Percentiles rank a stretch among this genome's conserved stretches.
Conservation (phyloP, 2,113 vertebrate species). For the Neopipo cinnamomea region DNA sequence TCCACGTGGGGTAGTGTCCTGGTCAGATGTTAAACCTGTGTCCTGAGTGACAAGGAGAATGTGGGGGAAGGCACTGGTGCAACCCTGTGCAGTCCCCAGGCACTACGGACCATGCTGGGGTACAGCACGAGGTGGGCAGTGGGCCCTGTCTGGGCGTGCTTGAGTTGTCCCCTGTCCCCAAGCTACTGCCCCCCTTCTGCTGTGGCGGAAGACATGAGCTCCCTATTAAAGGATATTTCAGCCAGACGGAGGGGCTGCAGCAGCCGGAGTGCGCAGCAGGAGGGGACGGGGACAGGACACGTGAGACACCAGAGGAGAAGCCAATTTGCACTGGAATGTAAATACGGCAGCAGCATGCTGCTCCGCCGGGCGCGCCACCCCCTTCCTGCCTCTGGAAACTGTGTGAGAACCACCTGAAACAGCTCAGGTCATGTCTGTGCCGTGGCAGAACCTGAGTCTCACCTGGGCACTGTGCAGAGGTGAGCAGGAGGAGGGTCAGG, state of each 20-base stretch:
- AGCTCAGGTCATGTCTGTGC: not conserved
- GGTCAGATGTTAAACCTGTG: not conserved
- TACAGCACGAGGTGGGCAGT: fast-evolving
- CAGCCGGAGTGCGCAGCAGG: not conserved
- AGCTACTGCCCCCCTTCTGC: not conserved
- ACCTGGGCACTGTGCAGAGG: not conserved
- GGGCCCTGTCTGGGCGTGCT: fast-evolving
- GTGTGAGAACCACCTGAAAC: not conserved
- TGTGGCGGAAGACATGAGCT: constrained; percentile 1
- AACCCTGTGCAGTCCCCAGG: fast-evolving
- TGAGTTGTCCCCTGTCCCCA: not conserved
- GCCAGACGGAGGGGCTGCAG: not conserved
- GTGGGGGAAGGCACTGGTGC: not conserved
- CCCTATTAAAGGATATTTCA: not conserved
- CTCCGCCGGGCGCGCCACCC: not conserved
- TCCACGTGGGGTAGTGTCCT: fast-evolving
- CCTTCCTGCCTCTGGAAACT: not conserved
- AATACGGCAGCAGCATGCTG: not conserved
- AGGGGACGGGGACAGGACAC: not conserved
- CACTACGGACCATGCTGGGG: not conserved
- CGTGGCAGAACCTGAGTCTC: not conserved
- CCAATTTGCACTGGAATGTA: constrained; percentile 24
- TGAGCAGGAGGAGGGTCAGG: not conserved
- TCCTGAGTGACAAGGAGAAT: fast-evolving
- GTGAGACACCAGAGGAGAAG: not conserved